phyloP scores from a whole-genome alignment of 2,113 vertebrate genomes.

The Merops nubicus region DNA sequence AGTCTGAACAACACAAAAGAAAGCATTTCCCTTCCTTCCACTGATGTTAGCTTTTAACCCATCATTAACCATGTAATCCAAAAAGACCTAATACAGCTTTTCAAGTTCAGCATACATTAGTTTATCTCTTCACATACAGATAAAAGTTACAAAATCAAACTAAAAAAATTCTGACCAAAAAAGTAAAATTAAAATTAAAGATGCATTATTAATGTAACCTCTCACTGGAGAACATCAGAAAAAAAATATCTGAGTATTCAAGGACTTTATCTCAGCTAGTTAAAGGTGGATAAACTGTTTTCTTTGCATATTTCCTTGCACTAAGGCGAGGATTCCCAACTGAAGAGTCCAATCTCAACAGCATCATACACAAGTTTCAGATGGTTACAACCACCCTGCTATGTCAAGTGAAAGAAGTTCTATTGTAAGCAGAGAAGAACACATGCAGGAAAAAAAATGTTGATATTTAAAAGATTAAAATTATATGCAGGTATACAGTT shows the following conservation, averaged over 20 bases:
- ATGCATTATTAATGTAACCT: neutral
- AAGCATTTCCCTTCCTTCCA: neutral
- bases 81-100: neutral
- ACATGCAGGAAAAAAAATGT: neutral
- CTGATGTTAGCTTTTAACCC: conserved; percentile 8
- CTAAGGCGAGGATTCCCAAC: neutral
- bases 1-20: neutral
- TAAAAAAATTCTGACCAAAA: neutral
- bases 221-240: neutral
- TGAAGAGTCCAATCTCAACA: neutral
- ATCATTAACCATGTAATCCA: neutral
- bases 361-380: neutral
- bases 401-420: neutral
- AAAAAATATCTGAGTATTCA: neutral
- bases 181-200: neutral
- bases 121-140: neutral
- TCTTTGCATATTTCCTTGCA: neutral
- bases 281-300: neutral
- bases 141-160: neutral
- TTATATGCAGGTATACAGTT: neutral
- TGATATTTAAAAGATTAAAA: neutral
- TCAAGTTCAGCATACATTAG: neutral
- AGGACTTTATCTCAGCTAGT: neutral
- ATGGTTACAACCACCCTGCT: neutral
- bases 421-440: neutral